These are phyloP conservation scores for Ascaphus truei DNA, from an alignment of 2,113 vertebrate genomes.

Conservation along the genomic window DNA sequence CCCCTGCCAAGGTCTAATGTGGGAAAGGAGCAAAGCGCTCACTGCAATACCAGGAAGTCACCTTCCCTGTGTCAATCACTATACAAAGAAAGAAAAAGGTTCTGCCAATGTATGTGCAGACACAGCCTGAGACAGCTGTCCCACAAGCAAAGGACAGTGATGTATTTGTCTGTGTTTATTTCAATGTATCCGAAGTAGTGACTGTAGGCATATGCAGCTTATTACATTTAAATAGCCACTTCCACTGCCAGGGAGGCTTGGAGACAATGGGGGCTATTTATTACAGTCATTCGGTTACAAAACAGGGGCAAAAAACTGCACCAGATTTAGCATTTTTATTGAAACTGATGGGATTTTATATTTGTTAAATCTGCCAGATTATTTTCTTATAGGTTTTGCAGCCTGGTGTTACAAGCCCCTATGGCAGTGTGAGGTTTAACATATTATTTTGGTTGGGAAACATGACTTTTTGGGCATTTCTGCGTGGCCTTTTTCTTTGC, in stretches of 20 bases:
- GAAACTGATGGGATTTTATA: not conserved
- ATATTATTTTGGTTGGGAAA: not conserved
- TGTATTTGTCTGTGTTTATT: too few species aligned
- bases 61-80: not conserved
- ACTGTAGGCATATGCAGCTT: too few species aligned
- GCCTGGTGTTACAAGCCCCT: not conserved
- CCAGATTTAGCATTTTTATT: not conserved
- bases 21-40: not conserved
- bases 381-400: too few species aligned
- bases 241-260: not conserved
- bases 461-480: not conserved
- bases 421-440: not conserved
- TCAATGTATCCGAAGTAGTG: too few species aligned
- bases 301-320: too few species aligned
- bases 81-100: not conserved
- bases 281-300: not conserved
- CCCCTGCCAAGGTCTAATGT: not conserved
- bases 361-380: too few species aligned
- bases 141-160: not conserved
- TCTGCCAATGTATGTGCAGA: not conserved
- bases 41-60: not conserved
- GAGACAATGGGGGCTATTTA: too few species aligned
- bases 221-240: not conserved
- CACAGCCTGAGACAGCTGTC: not conserved
- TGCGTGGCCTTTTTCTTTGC: too few species aligned